Conservation (phyloP, 2,797 vertebrate genomes). For the Leuciscus waleckii region DNA sequence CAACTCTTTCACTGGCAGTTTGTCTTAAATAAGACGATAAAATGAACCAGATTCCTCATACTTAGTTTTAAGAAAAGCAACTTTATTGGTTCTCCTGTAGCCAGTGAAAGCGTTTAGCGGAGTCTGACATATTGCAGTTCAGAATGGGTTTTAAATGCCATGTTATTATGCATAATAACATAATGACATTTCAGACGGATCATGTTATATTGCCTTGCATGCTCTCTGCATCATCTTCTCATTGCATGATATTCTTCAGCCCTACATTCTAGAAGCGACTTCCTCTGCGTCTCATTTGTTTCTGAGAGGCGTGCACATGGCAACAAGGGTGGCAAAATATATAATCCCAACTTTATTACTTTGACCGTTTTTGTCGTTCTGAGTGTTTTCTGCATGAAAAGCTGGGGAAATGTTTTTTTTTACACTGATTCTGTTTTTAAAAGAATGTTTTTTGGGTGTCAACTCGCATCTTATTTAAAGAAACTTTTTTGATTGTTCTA, state of each 20-base stretch:
- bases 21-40: neutral
- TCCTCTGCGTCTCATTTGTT: neutral
- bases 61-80: neutral
- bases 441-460: constrained; percentile 22
- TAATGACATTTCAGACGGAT: constrained; percentile 31
- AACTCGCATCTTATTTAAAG: neutral
- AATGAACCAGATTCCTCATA: neutral
- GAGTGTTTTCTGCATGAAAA: constrained; percentile 55
- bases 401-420: constrained; percentile 17
- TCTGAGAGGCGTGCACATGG: neutral
- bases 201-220: constrained; percentile 73
- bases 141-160: constrained; percentile 41
- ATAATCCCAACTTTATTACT: neutral
- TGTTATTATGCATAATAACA: constrained; percentile 27
- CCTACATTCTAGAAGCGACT: constrained; percentile 18
- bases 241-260: constrained; percentile 50
- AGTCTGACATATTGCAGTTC: constrained; percentile 41
- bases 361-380: neutral
- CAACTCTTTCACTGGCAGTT: constrained; percentile 82
- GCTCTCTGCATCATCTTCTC: constrained; percentile 60
- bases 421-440: neutral
- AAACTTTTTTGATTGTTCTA: neutral
- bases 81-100: constrained; percentile 48
- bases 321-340: neutral
- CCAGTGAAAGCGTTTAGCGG: constrained; percentile 78